Evolutionary conservation across 2,113 vertebrate genomes (phyloP).

Genomic region (Fukomys damarensis): DNA sequence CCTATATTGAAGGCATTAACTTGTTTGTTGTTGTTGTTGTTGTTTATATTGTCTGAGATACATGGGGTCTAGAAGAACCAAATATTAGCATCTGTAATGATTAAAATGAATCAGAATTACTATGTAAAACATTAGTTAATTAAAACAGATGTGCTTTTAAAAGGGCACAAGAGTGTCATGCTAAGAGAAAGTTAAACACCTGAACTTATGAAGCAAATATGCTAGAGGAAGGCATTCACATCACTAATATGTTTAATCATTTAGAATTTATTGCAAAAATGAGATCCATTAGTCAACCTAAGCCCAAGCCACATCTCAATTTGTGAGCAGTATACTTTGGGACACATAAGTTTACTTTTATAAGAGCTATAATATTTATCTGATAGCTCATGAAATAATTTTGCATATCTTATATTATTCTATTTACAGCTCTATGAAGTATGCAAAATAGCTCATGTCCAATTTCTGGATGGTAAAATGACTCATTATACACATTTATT

Average conservation of each 20-base stretch:
- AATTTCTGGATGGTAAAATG: not conserved
- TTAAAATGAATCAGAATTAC: slow-evolving; percentile 5
- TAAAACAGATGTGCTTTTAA: slow-evolving; percentile 1
- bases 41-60: not conserved
- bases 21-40: slow-evolving; percentile 51
- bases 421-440: not conserved
- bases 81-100: not conserved
- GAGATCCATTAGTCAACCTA: not conserved
- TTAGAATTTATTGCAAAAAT: slow-evolving; percentile 27
- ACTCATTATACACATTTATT: not conserved
- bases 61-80: not conserved
- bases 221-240: not conserved
- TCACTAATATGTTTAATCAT: not conserved
- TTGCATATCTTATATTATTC: not conserved
- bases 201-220: slow-evolving; percentile 21
- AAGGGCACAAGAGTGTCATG: not conserved
- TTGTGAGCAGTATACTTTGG: not conserved
- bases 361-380: not conserved
- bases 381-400: slow-evolving; percentile 30
- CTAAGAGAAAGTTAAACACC: not conserved
- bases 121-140: not conserved
- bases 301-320: not conserved
- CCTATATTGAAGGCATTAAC: not conserved
- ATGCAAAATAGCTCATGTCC: not conserved
- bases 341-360: not conserved